Evolutionary conservation across 2,888 invertebrate species (phyloP).

Genomic region (Plagodis pulveraria): DNA sequence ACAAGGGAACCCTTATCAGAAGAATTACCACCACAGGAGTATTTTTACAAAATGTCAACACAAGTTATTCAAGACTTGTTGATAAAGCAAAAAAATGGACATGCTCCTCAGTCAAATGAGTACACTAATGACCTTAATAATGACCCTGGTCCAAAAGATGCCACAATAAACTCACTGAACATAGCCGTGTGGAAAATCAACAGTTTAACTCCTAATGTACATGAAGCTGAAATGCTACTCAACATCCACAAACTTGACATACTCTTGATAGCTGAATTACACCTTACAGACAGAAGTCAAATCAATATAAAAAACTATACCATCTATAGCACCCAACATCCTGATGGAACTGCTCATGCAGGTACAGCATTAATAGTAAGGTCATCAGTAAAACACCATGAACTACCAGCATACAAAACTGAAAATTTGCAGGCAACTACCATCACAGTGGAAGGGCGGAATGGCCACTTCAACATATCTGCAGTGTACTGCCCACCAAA

Average conservation of each 20-base stretch:
- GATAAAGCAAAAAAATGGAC: background rate
- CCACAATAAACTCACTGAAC: background rate
- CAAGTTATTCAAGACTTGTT: background rate
- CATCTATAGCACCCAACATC: background rate
- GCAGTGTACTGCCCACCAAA: background rate
- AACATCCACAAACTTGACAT: background rate
- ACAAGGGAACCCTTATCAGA: background rate
- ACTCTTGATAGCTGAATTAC: background rate
- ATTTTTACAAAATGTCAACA: background rate
- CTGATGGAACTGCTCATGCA: background rate
- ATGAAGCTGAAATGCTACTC: background rate
- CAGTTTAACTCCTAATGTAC: background rate
- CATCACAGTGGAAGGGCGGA: background rate
- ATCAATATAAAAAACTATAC: background rate
- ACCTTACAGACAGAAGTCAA: background rate
- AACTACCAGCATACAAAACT: background rate
- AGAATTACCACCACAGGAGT: background rate
- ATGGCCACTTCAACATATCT: background rate
- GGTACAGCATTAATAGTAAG: background rate
- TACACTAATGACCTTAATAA: background rate
- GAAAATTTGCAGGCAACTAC: background rate
- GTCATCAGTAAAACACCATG: background rate
- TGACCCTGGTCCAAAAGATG: background rate
- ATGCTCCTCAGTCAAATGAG: background rate
- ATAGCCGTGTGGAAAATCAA: background rate